phyloP scores from a whole-genome alignment of 92 coral and sea anemone species.

The Pocillopora grandis region DNA sequence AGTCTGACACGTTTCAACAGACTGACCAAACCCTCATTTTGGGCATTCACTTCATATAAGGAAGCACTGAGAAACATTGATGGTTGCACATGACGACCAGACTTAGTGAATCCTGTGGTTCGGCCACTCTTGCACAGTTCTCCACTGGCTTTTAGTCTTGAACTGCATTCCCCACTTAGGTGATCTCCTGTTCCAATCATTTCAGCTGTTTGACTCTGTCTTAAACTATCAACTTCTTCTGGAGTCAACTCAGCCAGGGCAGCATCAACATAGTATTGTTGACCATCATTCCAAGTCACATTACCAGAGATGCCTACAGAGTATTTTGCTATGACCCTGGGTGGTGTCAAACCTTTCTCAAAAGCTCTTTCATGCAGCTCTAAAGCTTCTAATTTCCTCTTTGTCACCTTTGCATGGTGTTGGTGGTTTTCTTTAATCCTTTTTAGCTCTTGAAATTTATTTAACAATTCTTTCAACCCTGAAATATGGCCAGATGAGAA shows the following conservation, averaged over 20 bases:
- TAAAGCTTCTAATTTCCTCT: neutral
- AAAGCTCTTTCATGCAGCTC: no score
- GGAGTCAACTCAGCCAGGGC: constrained; percentile 31
- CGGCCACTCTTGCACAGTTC: constrained; percentile 24
- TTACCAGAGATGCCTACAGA: constrained; percentile 17
- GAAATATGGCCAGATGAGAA: no score
- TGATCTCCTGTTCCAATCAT: neutral
- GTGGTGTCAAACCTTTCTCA: neutral
- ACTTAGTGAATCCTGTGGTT: neutral
- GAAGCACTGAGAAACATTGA: neutral
- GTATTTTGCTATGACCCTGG: constrained; percentile 27
- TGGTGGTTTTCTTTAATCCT: neutral
- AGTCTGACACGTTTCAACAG: neutral
- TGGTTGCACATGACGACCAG: no score
- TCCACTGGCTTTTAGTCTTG: neutral
- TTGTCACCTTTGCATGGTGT: no score
- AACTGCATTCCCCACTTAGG: neutral
- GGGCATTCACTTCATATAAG: no score
- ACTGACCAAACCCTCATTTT: no score
- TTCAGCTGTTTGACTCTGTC: neutral
- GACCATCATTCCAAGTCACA: neutral
- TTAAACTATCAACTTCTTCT: neutral
- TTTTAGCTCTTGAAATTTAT: neutral
- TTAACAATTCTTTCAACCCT: no score
- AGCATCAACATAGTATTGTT: constrained; percentile 43